Conservation (phyloP, 2,797 vertebrate genomes). For the Acipenser transmontanus region DNA sequence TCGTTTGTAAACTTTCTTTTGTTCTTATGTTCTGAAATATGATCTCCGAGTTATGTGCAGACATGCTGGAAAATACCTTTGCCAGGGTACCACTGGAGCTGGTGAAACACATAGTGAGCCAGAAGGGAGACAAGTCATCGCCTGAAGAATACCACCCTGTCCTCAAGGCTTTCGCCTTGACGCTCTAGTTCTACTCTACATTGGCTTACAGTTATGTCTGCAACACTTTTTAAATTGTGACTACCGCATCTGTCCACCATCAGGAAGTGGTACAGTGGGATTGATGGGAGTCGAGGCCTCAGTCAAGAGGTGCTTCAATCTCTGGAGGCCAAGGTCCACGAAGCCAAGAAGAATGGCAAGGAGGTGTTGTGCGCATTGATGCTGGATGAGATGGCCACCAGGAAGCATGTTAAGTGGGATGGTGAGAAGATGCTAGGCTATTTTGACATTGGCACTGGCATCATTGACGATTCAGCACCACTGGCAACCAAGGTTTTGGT, state of each 20-base stretch:
- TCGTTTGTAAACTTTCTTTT: too few species aligned
- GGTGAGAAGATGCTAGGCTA: too few species aligned
- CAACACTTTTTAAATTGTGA: background rate
- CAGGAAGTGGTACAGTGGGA: background rate
- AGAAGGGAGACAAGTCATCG: background rate
- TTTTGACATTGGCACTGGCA: too few species aligned
- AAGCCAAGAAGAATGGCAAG: background rate
- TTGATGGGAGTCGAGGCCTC: background rate
- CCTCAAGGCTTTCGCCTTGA: background rate
- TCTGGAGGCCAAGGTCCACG: background rate
- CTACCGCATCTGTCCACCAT: background rate
- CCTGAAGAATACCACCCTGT: background rate
- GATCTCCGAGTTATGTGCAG: too few species aligned
- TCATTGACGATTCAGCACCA: too few species aligned
- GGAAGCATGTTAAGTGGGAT: background rate
- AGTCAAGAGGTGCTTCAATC: background rate
- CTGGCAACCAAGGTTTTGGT: background rate
- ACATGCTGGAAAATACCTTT: too few species aligned
- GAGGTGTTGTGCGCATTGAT: background rate
- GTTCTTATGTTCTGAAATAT: too few species aligned
- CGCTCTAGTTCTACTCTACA: background rate
- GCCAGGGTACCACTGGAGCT: too few species aligned
- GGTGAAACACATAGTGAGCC: background rate
- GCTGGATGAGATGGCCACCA: background rate
- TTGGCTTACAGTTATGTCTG: constrained; percentile 1